These are phyloP conservation scores for Turdus rufiventris DNA, from an alignment of 2,113 vertebrate genomes.

Conservation along the genomic window DNA sequence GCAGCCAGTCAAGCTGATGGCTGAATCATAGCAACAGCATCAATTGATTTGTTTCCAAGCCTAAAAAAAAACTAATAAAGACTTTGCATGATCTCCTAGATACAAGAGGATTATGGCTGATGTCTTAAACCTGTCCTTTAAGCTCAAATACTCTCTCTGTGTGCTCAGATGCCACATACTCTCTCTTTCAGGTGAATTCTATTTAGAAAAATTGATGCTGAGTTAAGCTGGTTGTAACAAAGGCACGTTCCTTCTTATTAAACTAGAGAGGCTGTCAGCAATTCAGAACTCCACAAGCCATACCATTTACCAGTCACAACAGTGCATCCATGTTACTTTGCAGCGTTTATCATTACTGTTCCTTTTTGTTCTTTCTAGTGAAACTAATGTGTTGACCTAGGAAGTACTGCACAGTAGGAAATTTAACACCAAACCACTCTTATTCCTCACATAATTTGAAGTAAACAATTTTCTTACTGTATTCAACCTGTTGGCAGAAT, in stretches of 20 bases:
- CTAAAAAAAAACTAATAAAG: not conserved
- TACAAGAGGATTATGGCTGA: not conserved
- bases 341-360: not conserved
- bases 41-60: constrained; percentile 1
- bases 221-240: not conserved
- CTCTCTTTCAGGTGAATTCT: not conserved
- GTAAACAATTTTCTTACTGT: not conserved
- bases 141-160: not conserved
- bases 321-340: not conserved
- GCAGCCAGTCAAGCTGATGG: not conserved
- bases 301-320: not conserved
- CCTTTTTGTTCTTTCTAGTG: not conserved
- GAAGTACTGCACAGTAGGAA: not conserved
- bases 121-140: not conserved
- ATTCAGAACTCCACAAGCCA: not conserved
- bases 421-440: not conserved
- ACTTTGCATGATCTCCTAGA: not conserved
- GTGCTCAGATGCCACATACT: not conserved
- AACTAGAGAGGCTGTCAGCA: not conserved
- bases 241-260: not conserved
- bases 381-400: not conserved
- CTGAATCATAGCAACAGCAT: constrained; percentile 16
- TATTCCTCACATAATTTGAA: not conserved
- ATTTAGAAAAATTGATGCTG: not conserved
- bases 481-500: not conserved